phyloP scores from a whole-genome alignment of 2,888 invertebrate genomes.

The Eucera pruinosa region DNA sequence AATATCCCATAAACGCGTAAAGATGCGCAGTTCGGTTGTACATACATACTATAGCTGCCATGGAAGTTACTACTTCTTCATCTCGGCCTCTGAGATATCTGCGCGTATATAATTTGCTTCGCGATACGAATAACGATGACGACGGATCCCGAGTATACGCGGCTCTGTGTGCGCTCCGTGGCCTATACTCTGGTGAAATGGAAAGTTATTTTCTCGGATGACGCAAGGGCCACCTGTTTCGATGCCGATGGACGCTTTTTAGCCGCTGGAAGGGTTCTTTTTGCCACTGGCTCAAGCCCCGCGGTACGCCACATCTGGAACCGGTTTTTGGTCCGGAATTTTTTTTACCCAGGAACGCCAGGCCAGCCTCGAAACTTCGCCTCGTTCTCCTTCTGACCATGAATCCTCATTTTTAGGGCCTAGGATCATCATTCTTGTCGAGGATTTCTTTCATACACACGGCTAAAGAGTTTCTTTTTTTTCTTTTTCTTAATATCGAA shows the following conservation, averaged over 20 bases:
- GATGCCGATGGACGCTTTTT: conserved; percentile 26
- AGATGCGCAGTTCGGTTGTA: too few species aligned
- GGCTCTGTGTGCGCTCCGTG: conserved; percentile 1
- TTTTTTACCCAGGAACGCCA: conserved; percentile 11
- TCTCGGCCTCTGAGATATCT: too few species aligned
- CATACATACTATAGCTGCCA: too few species aligned
- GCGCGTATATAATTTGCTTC: conserved; percentile 6
- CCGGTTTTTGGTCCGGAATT: conserved; percentile 28
- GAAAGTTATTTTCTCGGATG: conserved; percentile 63
- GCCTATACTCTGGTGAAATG: conserved; percentile 50
- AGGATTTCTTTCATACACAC: too few species aligned
- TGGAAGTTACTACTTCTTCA: too few species aligned
- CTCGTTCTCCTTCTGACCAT: not conserved
- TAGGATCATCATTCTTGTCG: too few species aligned
- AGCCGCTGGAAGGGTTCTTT: conserved; percentile 22
- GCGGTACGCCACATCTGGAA: conserved; percentile 20
- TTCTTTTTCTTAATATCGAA: too few species aligned
- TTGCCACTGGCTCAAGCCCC: not conserved
- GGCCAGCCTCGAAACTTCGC: not conserved
- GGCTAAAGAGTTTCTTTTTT: too few species aligned
- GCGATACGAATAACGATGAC: conserved; percentile 47
- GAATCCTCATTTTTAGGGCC: not conserved
- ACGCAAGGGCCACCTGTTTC: conserved; percentile 65
- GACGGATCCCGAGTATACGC: conserved; percentile 19
- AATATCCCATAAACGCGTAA: too few species aligned